Conservation (phyloP, 2,113 vertebrate genomes). For the Cochlearius cochlearius region DNA sequence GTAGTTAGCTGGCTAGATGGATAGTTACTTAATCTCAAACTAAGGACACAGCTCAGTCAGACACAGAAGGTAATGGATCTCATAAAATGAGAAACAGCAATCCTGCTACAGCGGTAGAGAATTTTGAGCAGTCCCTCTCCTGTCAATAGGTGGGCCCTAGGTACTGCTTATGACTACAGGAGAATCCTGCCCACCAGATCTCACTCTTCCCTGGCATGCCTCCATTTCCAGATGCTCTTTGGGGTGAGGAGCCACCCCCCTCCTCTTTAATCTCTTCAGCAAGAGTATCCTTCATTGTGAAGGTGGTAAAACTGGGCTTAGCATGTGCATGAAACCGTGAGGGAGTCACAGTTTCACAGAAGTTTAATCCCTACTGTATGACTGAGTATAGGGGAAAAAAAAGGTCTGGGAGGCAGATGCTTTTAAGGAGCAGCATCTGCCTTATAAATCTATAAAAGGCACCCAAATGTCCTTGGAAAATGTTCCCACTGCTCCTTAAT, state of each 20-base stretch:
- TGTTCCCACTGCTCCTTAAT: conserved; percentile 65
- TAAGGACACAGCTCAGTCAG: not conserved
- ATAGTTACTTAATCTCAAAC: not conserved
- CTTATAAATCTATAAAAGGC: conserved; percentile 64
- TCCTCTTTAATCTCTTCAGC: not conserved
- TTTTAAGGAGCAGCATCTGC: conserved; percentile 57
- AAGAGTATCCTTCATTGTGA: not conserved
- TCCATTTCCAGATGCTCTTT: not conserved
- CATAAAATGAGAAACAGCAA: not conserved
- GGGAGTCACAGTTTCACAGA: not conserved
- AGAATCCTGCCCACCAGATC: not conserved
- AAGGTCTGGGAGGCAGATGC: conserved; percentile 51
- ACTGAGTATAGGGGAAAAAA: not conserved
- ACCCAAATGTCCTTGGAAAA: conserved; percentile 68
- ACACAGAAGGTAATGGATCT: not conserved
- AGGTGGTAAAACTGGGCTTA: not conserved
- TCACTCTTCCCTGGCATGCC: not conserved
- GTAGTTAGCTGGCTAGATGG: not conserved
- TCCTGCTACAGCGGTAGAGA: not conserved
- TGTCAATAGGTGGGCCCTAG: not conserved
- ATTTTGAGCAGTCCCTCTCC: not conserved
- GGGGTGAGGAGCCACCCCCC: not conserved
- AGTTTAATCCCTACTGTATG: not conserved
- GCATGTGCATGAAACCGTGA: not conserved
- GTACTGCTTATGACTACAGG: not conserved